Conservation (phyloP, 2,888 invertebrate genomes). For the Diplazon laetatorius region DNA sequence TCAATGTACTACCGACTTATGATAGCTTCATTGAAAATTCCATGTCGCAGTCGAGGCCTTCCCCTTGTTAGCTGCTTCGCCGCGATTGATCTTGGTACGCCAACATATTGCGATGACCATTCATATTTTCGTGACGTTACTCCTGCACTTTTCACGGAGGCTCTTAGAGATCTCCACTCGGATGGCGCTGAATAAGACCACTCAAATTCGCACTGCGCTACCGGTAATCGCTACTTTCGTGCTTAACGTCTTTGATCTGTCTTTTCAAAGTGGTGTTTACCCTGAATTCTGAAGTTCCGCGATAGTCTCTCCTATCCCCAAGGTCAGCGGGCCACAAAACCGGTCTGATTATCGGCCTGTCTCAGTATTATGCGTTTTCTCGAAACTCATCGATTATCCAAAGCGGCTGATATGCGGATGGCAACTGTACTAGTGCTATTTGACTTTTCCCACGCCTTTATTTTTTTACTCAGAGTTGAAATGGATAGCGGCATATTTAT, state of each 20-base stretch:
- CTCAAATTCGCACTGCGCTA: background rate
- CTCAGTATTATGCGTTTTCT: background rate
- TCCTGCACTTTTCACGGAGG: background rate
- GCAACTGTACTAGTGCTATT: background rate
- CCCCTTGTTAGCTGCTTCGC: no score
- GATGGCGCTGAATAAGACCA: background rate
- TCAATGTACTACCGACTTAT: no score
- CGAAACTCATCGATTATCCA: background rate
- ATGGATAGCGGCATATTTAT: background rate
- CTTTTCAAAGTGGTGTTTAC: background rate
- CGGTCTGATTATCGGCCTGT: background rate
- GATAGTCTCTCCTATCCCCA: background rate
- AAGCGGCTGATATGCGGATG: background rate
- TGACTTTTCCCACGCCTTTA: background rate
- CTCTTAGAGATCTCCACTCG: background rate
- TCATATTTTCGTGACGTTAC: background rate
- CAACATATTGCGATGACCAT: background rate
- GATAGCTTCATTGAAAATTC: no score
- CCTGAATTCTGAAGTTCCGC: background rate
- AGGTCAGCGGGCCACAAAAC: background rate
- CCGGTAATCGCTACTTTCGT: background rate
- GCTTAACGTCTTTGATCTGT: background rate
- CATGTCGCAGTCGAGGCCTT: no score
- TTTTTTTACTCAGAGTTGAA: background rate
- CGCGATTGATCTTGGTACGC: background rate